Evolutionary conservation across 2,888 invertebrate species (phyloP), one percentile per base, ranked within the genome.

Genomic region (Himalopsyche kuldschensis): DNA sequence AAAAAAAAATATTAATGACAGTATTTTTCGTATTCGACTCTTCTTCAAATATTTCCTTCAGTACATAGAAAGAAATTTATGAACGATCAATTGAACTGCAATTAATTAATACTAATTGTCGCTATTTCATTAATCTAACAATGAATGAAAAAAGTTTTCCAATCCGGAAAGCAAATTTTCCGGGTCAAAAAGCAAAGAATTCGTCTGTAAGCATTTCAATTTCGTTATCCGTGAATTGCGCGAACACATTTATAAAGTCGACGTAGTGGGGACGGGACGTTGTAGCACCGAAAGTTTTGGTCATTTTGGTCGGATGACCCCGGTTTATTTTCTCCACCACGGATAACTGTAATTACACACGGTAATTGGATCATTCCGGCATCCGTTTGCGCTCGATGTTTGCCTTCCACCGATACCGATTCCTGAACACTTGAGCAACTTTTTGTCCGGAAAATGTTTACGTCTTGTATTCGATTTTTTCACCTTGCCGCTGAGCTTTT

Each of bases 301-400:
- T 88, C 89, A 89, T 89, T 89, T 89, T 88, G 87, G 88, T 87
- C 87, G 88, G 88, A 89, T 89, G 89, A 88, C 88, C 88, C 87
- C 88, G 89, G 88, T 89, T 89, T 89, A 89, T 89, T 88, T 88
- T 55, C 55, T 35, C 81, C 78, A 81, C 88, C 87, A 85, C 84
- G 81, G 87, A 88, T 87, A 87, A 87, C 88, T 87, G 89, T 89
- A 89, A 90, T 89, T 89, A 89, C 89, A 83, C 86, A 86, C 88
- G 87, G 88, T 89, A 89, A 89, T 89, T 88, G 89, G 87, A 88
- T 87, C 88, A 86, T 87, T 87, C 87, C 84, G 86, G 86, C 85
- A 86, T 86, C 87, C 87, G 87, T 87, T 87, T 82, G 83, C 84
- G 76, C 84, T n/a, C 27, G 30, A 24, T 78, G 84, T 78, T 82